A percentile compares a stretch with the other conserved stretches of the same genome.
Conservation (phyloP, 2,113 vertebrate genomes). For the Strigops habroptila region DNA sequence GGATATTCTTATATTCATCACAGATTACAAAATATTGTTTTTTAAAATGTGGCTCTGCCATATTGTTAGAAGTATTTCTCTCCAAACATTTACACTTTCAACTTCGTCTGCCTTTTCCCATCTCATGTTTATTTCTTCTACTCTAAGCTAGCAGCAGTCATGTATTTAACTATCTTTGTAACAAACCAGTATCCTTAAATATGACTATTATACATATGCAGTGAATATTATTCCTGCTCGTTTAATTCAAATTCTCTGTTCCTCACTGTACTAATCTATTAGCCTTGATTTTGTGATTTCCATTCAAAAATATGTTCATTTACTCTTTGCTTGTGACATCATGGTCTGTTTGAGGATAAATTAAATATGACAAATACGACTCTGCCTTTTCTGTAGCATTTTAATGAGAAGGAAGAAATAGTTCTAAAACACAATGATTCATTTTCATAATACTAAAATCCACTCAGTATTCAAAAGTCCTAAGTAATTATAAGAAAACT, state of each 20-base stretch:
- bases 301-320: slow-evolving; percentile 14
- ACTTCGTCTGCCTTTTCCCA: neutral
- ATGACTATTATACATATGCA: neutral
- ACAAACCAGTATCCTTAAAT: slow-evolving; percentile 40
- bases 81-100: neutral
- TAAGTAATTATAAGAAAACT: neutral
- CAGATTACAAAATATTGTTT: neutral
- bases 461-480: neutral
- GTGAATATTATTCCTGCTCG: neutral
- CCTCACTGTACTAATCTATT: slow-evolving; percentile 10
- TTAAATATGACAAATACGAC: neutral
- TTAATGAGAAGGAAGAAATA: neutral
- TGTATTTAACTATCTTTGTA: neutral
- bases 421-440: neutral
- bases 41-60: neutral
- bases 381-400: neutral
- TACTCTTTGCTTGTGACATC: slow-evolving; percentile 13
- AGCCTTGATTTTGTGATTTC: slow-evolving; percentile 38
- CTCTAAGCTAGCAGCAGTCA: neutral
- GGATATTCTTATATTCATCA: neutral
- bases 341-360: neutral
- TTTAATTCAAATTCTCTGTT: slow-evolving; percentile 39
- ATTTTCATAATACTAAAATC: neutral
- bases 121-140: neutral
- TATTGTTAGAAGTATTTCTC: neutral